Evolutionary conservation across 2,113 vertebrate species (phyloP).

Genomic region (Dissostichus mawsoni): DNA sequence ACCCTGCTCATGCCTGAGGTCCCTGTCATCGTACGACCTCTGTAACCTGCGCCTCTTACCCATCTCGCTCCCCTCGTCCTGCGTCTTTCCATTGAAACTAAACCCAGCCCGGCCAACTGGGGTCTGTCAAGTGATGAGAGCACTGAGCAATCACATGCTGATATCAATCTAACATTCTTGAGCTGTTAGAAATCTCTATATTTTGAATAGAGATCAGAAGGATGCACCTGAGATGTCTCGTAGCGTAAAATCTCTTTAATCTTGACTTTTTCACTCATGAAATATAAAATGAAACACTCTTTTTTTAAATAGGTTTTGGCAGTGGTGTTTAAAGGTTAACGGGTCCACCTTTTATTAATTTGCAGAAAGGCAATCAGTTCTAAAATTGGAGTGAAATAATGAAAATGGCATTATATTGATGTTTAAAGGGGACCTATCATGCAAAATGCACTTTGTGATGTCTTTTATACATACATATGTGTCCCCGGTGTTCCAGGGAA

Average conservation of each 20-base stretch:
- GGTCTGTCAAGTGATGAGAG: constrained; percentile 53
- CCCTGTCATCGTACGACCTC: constrained; percentile 55
- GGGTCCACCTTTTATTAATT: no score
- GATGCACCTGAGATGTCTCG: fast-evolving
- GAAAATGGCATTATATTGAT: not conserved
- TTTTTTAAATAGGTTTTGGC: not conserved
- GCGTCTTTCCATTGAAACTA: constrained; percentile 57
- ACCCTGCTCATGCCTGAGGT: constrained; percentile 43
- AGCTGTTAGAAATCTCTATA: constrained; percentile 19
- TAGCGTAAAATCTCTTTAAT: no score
- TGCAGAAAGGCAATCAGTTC: not conserved
- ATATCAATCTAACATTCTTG: constrained; percentile 2
- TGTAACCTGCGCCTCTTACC: constrained; percentile 56
- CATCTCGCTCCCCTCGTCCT: constrained; percentile 13
- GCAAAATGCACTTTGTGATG: no score
- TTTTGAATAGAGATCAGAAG: constrained; percentile 19
- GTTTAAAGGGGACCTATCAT: no score
- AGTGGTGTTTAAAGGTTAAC: not conserved
- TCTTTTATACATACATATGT: no score
- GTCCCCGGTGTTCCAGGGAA: no score
- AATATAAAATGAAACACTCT: no score
- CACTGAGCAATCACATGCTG: constrained; percentile 29
- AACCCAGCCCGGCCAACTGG: constrained; percentile 45
- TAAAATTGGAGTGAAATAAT: not conserved
- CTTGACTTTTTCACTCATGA: no score